phyloP scores from a whole-genome alignment of 2,888 invertebrate genomes.

The Lasioglossum lativentre region DNA sequence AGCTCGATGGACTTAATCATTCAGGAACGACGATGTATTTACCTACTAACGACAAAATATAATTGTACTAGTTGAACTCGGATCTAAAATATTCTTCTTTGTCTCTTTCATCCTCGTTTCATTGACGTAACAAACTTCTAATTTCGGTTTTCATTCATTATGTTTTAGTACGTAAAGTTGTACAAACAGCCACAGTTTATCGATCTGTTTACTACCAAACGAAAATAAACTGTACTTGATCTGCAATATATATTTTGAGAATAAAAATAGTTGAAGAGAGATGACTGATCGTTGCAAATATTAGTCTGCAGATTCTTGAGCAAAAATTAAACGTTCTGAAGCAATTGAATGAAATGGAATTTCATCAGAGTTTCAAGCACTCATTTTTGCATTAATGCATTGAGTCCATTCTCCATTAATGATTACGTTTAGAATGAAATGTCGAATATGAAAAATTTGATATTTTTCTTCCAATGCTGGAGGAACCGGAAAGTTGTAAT shows the following conservation, averaged over 20 bases:
- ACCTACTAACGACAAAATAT: not conserved
- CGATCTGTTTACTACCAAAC: not conserved
- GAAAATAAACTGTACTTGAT: not conserved
- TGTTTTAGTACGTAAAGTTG: not conserved
- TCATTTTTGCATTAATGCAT: not conserved
- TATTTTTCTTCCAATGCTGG: not conserved
- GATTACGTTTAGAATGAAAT: not conserved
- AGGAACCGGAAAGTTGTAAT: not conserved
- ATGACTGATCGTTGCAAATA: not conserved
- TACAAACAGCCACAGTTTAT: not conserved
- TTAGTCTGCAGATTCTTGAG: not conserved
- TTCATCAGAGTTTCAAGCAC: too few species aligned
- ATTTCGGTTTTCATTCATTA: not conserved
- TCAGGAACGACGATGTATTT: not conserved
- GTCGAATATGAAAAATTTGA: not conserved
- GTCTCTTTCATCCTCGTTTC: not conserved
- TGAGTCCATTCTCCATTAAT: not conserved
- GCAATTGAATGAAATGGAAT: not conserved
- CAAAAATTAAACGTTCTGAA: not conserved
- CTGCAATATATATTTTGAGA: not conserved
- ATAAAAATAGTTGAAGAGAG: not conserved
- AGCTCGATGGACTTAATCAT: not conserved
- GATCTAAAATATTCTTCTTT: not conserved
- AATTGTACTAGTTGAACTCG: not conserved
- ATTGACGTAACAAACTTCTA: not conserved